Evolutionary conservation across 2,113 vertebrate genomes (phyloP).

Genomic region (Charadrius vociferus): DNA sequence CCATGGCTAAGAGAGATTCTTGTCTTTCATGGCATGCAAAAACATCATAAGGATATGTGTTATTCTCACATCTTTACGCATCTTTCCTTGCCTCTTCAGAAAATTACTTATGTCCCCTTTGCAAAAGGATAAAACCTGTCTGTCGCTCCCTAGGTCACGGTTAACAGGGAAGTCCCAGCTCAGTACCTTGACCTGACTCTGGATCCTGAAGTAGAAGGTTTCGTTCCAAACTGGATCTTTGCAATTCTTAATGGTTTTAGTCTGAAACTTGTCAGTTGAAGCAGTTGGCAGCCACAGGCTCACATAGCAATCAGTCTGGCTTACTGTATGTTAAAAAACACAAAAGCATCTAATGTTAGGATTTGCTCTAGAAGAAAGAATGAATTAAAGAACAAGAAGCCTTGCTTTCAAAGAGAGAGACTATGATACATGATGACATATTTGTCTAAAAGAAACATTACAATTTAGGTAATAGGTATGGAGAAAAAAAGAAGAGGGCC

Average conservation of each 20-base stretch:
- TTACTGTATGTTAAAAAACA: constrained; percentile 63
- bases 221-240: constrained; percentile 86
- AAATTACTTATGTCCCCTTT: background rate
- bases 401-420: background rate
- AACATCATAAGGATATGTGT: background rate
- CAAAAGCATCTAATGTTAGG: background rate
- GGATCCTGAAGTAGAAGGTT: constrained; percentile 82
- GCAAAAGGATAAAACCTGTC: background rate
- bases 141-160: background rate
- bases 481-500: background rate
- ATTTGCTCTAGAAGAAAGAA: background rate
- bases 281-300: constrained; percentile 83
- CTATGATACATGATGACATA: background rate
- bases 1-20: background rate
- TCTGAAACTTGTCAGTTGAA: constrained; percentile 67
- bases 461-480: background rate
- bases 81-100: background rate
- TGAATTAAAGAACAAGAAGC: background rate
- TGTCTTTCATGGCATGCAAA: background rate
- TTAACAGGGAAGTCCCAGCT: background rate
- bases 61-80: background rate
- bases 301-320: constrained; percentile 83
- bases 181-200: constrained; percentile 82
- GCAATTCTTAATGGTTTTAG: constrained; percentile 76
- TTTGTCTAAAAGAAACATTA: background rate